Evolutionary conservation across 2,797 vertebrate species (phyloP).

Genomic region (Okamejei kenojei): DNA sequence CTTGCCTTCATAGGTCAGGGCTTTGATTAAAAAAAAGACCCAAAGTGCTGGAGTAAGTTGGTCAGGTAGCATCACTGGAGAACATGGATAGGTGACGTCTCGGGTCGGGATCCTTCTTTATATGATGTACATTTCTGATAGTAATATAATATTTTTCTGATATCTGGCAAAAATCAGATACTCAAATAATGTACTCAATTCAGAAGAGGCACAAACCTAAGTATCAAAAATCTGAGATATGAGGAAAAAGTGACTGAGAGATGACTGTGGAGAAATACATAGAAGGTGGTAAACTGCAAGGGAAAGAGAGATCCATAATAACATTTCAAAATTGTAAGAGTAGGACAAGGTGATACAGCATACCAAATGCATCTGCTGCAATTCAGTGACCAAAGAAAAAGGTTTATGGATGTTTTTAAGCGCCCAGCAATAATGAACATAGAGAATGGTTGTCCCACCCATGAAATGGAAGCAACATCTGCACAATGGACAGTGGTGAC

Average conservation of each 20-base stretch:
- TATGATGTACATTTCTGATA: too few relatives aligned
- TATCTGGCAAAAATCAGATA: neutral
- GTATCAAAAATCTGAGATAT: neutral
- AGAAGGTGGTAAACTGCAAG: neutral
- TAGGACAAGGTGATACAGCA: neutral
- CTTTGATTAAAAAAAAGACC: too few relatives aligned
- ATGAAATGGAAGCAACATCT: neutral
- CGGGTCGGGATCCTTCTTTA: too few relatives aligned
- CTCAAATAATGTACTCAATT: neutral
- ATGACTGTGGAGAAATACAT: neutral
- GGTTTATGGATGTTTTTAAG: neutral
- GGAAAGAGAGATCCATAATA: neutral
- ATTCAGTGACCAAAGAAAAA: neutral
- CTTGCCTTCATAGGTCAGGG: too few relatives aligned
- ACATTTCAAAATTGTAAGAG: neutral
- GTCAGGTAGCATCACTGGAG: too few relatives aligned
- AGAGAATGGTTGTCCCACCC: neutral
- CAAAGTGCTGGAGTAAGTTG: too few relatives aligned
- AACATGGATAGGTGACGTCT: too few relatives aligned
- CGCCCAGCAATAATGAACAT: neutral
- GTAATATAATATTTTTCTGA: too few relatives aligned
- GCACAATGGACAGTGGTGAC: too few relatives aligned
- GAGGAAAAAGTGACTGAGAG: neutral
- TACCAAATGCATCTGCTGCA: too few relatives aligned
- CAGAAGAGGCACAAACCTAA: neutral